Percentiles rank a stretch among this genome's conserved stretches.
Conservation (phyloP, 1,140 invertebrate species). For the Penaeus japonicus region DNA sequence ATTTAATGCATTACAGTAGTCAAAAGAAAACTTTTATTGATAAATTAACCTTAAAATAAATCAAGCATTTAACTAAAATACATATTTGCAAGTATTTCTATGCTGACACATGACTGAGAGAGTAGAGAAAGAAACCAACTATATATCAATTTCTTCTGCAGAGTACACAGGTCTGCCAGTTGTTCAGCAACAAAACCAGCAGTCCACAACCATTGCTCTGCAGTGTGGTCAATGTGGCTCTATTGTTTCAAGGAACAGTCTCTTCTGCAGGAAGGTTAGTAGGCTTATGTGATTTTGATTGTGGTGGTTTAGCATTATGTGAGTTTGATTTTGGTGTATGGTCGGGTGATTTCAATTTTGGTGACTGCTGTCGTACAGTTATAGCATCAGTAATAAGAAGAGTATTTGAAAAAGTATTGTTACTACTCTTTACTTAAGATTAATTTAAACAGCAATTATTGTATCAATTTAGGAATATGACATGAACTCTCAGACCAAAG, state of each 20-base stretch:
- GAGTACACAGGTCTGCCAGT: slow-evolving; percentile 28
- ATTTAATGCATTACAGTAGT: background rate
- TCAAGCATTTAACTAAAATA: no score
- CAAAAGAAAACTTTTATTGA: background rate
- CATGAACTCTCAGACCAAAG: no score
- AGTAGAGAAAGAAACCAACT: background rate
- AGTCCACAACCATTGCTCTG: slow-evolving; percentile 36
- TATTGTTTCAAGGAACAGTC: slow-evolving; percentile 65
- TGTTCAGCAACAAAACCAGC: slow-evolving; percentile 42
- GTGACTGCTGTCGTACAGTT: no score
- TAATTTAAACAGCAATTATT: no score
- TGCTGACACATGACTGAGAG: background rate
- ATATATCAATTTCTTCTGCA: background rate
- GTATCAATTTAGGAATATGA: no score
- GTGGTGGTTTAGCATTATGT: background rate
- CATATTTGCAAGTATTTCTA: no score
- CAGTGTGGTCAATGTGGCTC: slow-evolving; percentile 65
- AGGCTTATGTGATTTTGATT: background rate
- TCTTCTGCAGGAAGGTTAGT: slow-evolving; percentile 40
- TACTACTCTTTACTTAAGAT: no score
- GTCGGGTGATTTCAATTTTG: no score
- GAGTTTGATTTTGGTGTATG: no score
- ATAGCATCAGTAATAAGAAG: no score
- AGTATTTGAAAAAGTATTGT: no score
- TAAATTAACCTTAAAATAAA: background rate